Evolutionary conservation across 1,140 invertebrate genomes (phyloP), one percentile per base, ranked within the genome.

Genomic region (Rhizoglyphus robini): DNA sequence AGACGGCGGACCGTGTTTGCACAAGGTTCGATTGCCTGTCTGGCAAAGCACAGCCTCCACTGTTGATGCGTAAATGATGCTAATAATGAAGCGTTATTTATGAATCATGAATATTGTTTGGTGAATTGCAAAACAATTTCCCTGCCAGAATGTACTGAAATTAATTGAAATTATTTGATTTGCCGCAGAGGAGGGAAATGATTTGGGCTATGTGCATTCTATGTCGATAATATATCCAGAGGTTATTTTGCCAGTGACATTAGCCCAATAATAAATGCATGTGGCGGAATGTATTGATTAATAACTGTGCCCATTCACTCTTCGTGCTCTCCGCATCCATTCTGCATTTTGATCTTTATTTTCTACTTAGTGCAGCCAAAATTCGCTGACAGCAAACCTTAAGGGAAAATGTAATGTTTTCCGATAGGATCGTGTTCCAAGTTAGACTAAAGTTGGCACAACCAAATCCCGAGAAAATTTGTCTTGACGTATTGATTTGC

Each of bases 111-210:
- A n/a, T n/a, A n/a, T n/a, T n/a, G 51, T 54, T 54, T 20, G 36
- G 36, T 41, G 8, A 20, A 20, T 54, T 54, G 51, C 20, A 20
- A n/a, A 54, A 54, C 51, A 54, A 8, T 54, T 54, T 54, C 5
- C 23, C 5, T 32, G 51, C 20, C 31, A 54, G 51, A 5, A 25
- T 8, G 51, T 15, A 32, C 8, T 23, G 51, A 54, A 54, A 54
- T 54, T 54, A 54, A 54, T 54, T 54, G 51, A 54, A 54, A 54
- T 27, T 54, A 54, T 54, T 54, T 54, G 51, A 54, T 54, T 54
- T 54, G 23, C 51, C 23, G 8, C 51, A 11, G 18, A 41, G 18
- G 36, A 8, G 36, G 18, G 36, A 11, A 11, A 41, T 41, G 8
- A 18, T 41, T 41, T 41, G 8, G 18, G 36, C 36, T 18, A 41